Conservation (phyloP, 2,113 vertebrate species). For the Melanotaenia duboulayi region DNA sequence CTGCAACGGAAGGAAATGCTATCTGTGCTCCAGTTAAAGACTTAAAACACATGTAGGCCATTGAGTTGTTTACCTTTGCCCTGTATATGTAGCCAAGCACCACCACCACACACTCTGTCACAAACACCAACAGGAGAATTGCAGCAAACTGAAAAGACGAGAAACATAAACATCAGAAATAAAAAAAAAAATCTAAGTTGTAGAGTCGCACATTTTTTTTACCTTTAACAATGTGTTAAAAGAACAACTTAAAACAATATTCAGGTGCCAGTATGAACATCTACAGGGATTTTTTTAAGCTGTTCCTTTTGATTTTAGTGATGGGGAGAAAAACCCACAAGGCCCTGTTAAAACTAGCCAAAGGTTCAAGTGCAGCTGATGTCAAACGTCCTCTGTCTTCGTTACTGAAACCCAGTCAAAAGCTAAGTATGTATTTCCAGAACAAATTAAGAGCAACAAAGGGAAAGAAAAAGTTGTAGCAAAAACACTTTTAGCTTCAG, state of each 20-base stretch:
- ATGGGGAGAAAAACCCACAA: too few relatives aligned
- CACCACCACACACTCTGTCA: constrained; percentile 95
- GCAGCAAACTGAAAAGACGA: constrained; percentile 90
- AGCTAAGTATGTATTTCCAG: too few relatives aligned
- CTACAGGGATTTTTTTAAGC: too few relatives aligned
- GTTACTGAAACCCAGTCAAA: not conserved
- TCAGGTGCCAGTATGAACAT: too few relatives aligned
- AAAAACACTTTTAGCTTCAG: too few relatives aligned
- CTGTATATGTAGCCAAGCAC: constrained; percentile 98
- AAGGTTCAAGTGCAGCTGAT: not conserved
- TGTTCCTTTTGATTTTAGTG: too few relatives aligned
- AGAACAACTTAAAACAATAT: too few relatives aligned
- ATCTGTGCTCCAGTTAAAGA: not conserved
- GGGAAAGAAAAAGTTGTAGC: too few relatives aligned
- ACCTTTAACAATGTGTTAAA: too few relatives aligned
- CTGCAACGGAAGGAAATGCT: not conserved
- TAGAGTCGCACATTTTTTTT: not conserved
- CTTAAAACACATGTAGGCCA: constrained; percentile 9
- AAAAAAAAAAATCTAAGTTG: too few relatives aligned
- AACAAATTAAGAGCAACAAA: too few relatives aligned
- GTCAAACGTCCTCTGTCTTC: not conserved
- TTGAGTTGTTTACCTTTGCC: constrained; percentile 88
- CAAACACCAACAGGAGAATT: constrained; percentile 95
- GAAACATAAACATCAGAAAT: constrained; percentile 5
- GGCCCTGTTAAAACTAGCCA: not conserved